phyloP scores from a whole-genome alignment of 1,140 invertebrate species.

The Cotesia vestalis region DNA sequence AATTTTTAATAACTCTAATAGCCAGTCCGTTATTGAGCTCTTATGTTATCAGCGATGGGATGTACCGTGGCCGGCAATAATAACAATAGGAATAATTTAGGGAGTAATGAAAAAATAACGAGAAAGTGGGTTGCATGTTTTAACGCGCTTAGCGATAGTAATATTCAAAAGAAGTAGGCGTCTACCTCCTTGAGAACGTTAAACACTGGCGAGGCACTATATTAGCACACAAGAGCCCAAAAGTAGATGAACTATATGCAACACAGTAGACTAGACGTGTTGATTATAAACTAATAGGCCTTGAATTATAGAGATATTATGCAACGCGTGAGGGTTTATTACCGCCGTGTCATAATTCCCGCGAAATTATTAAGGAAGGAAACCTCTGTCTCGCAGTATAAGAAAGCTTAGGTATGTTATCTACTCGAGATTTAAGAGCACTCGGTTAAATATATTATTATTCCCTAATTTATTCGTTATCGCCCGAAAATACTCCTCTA shows the following conservation, averaged over 20 bases:
- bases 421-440: slow-evolving; percentile 53
- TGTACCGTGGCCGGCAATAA: not conserved
- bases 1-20: no score
- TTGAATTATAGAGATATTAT: slow-evolving; percentile 68
- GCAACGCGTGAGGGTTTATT: slow-evolving; percentile 47
- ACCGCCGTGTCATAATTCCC: slow-evolving; percentile 61
- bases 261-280: slow-evolving; percentile 55
- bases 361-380: slow-evolving; percentile 61
- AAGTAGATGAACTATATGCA: slow-evolving; percentile 19
- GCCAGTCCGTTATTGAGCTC: no score
- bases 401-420: slow-evolving; percentile 63
- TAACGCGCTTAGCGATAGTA: slow-evolving; percentile 61
- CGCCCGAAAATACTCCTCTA: not conserved
- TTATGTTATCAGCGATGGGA: no score
- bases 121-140: slow-evolving; percentile 55
- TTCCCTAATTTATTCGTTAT: not conserved
- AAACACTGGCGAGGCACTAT: slow-evolving; percentile 6
- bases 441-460: not conserved
- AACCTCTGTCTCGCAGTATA: slow-evolving; percentile 56
- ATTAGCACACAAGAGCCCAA: not conserved
- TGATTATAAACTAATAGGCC: slow-evolving; percentile 65
- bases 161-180: slow-evolving; percentile 66
- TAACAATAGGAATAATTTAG: not conserved
- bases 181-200: slow-evolving; percentile 31
- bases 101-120: not conserved